Evolutionary conservation across 2,113 vertebrate genomes (phyloP), one percentile per base, ranked within the genome.

Genomic region (Grus americana): DNA sequence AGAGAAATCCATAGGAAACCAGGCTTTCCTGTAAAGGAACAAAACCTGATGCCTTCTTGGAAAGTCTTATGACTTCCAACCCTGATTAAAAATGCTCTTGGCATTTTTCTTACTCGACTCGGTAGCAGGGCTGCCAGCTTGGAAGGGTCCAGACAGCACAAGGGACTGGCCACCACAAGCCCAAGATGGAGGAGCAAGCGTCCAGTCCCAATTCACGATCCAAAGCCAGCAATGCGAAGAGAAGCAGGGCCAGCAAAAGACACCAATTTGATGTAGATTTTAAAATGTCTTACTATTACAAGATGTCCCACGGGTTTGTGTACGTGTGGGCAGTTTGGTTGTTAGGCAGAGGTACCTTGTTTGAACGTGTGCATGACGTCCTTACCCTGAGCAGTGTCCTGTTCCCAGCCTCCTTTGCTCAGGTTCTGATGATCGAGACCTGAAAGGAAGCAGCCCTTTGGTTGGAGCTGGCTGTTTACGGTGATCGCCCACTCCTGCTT

Each of bases 131-230:
- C 12, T 44, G 65, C 27, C 54, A 38, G 3, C 30, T 58, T 32
- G 29, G 87, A 32, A 23, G 14, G n/a, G 38, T 7, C 30, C 42
- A n/a, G 42, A 20, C 30, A 58, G 52, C 66, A 58, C n/a, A 9
- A 14, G 12, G 38, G n/a, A 79, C 11, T 0, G 5, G 30, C 24
- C 34, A 40, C 34, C 54, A 26, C 8, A 32, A 72, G 9, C 38
- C 46, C 6, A 21, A 24, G 32, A 52, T 0, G 1, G 34, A 66
- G 30, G 14, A 13, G 13, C 22, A 52, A 73, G 10, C 0, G 0
- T 55, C 47, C 30, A 8, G 24, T 38, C 36, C 26, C 7, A 6
- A 10, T 18, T 34, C n/a, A 16, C 6, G 16, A 27, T 42, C 42
- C 49, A 50, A 47, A 80, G 46, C 38, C 8, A 20, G 50, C 10